These are phyloP conservation scores for Andricus grossulariae DNA, from an alignment of 1,140 invertebrate genomes.

Conservation along the genomic window DNA sequence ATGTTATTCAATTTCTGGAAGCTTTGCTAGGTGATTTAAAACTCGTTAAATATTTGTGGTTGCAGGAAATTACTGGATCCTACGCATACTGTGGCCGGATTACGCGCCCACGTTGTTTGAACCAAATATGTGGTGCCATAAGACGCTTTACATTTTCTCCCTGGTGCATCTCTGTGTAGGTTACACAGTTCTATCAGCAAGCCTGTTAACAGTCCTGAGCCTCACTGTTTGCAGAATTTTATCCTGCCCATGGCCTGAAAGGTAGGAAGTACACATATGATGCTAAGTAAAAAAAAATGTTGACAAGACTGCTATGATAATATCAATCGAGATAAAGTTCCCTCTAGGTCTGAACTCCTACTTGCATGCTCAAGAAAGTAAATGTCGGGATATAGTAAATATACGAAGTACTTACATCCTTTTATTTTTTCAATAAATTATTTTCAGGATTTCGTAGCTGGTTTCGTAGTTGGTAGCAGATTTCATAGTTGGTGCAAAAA, in stretches of 20 bases:
- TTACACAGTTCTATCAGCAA: conserved; percentile 79
- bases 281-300: not conserved
- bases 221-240: conserved; percentile 81
- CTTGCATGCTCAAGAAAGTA: conserved; percentile 8
- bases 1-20: no score
- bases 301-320: conserved; percentile 6
- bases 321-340: not conserved
- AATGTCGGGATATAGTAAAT: not conserved
- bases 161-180: conserved; percentile 83
- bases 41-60: conserved; percentile 50
- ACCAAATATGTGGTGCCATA: conserved; percentile 85
- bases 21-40: not conserved
- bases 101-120: conserved; percentile 82
- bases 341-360: not conserved
- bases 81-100: conserved; percentile 85
- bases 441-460: not conserved
- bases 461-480: no score
- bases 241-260: conserved; percentile 81
- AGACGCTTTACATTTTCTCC: conserved; percentile 86
- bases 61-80: conserved; percentile 88
- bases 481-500: no score
- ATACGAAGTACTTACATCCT: not conserved
- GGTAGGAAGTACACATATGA: conserved; percentile 55
- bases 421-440: not conserved
- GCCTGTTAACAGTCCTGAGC: conserved; percentile 78